A percentile compares a stretch with the other conserved stretches of the same genome.
phyloP scores from a whole-genome alignment of 2,113 vertebrate genomes.

The Carlito syrichta region DNA sequence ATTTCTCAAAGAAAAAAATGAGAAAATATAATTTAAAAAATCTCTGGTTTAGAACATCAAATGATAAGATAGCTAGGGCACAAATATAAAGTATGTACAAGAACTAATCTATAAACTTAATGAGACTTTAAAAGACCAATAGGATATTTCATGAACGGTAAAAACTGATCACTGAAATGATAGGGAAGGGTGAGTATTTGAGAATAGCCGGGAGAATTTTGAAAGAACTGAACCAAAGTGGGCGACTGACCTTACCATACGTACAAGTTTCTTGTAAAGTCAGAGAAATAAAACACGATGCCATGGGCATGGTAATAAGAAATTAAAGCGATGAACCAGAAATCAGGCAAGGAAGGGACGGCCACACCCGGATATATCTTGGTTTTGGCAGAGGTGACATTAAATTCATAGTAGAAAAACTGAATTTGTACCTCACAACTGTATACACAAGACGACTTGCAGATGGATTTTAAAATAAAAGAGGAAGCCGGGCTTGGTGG shows the following conservation, averaged over 20 bases:
- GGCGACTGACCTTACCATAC: background rate
- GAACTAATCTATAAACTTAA: background rate
- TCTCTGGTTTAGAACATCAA: background rate
- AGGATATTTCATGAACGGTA: background rate
- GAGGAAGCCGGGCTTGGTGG: too few species aligned
- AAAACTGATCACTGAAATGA: background rate
- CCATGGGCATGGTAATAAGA: fast-evolving
- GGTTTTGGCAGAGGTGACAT: background rate
- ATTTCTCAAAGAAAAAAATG: background rate
- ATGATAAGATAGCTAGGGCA: background rate
- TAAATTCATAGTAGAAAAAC: background rate
- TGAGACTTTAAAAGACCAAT: background rate
- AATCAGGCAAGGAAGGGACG: background rate
- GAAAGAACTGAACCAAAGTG: background rate
- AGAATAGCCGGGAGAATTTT: background rate
- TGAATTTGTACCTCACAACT: background rate
- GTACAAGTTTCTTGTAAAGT: background rate
- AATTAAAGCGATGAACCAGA: background rate
- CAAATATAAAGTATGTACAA: background rate
- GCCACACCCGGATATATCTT: background rate
- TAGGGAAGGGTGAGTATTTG: background rate
- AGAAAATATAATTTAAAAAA: background rate
- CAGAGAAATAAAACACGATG: background rate
- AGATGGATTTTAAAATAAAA: background rate
- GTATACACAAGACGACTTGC: background rate